Conservation (phyloP, 2,797 vertebrate species). For the Parotocinclus haroldoi region DNA sequence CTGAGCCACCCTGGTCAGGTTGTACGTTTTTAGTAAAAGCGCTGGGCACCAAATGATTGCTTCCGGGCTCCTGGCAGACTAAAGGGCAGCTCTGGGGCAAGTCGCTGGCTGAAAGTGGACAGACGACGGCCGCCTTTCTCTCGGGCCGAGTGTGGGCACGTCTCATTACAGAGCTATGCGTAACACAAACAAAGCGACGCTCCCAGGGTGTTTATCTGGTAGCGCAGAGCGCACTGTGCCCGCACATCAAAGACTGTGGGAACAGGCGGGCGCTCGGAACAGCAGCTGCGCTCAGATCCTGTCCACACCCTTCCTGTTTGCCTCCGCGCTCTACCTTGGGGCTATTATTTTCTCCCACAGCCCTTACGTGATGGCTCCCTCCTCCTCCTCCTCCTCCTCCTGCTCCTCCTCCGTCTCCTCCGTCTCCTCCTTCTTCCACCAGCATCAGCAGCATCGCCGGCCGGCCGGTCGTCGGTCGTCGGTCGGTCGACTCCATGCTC, state of each 20-base stretch:
- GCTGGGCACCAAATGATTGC: too few relatives aligned
- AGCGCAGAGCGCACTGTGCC: constrained; percentile 68
- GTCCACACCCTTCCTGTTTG: constrained; percentile 86
- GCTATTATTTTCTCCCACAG: constrained; percentile 73
- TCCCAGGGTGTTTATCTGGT: constrained; percentile 72
- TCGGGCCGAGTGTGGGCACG: constrained; percentile 50
- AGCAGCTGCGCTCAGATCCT: constrained; percentile 77
- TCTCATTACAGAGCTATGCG: constrained; percentile 60
- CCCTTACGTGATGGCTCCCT: constrained; percentile 52
- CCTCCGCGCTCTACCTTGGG: constrained; percentile 62
- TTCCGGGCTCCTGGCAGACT: background rate
- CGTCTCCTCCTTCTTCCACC: constrained; percentile 28
- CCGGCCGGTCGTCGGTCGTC: constrained; percentile 41
- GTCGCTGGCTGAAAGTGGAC: constrained; percentile 33
- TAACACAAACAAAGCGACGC: constrained; percentile 69
- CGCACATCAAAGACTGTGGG: constrained; percentile 77
- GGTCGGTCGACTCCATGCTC: constrained; percentile 28
- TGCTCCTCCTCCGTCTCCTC: constrained; percentile 29
- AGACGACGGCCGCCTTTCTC: constrained; percentile 41
- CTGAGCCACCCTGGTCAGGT: too few relatives aligned
- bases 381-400: constrained; percentile 5
- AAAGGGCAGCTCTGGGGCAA: background rate
- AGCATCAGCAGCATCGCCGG: constrained; percentile 47
- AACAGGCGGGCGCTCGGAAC: constrained; percentile 71
- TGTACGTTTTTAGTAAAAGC: too few relatives aligned